Conservation (phyloP, 2,113 vertebrate genomes). For the Malurus alboscapulatus region DNA sequence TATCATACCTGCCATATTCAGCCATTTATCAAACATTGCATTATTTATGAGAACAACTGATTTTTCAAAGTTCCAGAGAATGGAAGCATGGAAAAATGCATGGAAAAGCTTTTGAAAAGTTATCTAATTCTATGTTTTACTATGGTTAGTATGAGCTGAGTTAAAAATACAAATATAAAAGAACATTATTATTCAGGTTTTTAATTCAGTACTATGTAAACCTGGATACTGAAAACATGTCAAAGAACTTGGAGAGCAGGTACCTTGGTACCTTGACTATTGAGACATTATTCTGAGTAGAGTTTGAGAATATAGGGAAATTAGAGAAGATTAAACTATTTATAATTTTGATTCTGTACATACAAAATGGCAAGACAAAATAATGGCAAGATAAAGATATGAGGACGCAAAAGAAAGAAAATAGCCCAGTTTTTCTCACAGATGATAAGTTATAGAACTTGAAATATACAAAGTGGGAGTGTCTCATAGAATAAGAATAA, state of each 20-base stretch:
- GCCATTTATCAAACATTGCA: not conserved
- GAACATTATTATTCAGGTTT: not conserved
- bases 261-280: not conserved
- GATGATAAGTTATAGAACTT: not conserved
- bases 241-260: not conserved
- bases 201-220: not conserved
- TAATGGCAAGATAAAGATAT: not conserved
- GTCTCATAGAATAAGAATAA: not conserved
- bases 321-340: not conserved
- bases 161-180: not conserved
- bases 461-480: not conserved
- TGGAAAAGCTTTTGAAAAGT: not conserved
- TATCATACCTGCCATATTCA: not conserved
- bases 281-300: not conserved
- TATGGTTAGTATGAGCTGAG: not conserved
- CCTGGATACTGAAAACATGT: not conserved
- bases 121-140: not conserved
- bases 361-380: not conserved
- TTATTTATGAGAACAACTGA: not conserved
- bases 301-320: not conserved
- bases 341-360: not conserved
- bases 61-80: not conserved
- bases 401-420: not conserved
- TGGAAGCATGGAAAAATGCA: not conserved
- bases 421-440: rapidly evolving